These are phyloP conservation scores for Chymomyza procnemis DNA, from an alignment of 2,888 invertebrate genomes.

Conservation along the genomic window DNA sequence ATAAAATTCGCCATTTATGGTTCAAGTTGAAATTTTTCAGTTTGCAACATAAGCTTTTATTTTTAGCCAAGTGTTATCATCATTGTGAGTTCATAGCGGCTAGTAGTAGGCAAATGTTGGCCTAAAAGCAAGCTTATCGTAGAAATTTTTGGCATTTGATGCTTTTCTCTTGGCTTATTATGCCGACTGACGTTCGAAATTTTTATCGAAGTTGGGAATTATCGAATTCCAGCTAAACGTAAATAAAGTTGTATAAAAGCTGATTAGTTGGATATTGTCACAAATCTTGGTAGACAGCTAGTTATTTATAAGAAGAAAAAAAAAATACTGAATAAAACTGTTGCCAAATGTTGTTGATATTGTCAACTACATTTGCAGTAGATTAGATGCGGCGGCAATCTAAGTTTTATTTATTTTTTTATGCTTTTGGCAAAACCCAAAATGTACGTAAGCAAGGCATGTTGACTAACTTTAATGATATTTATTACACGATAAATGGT, in stretches of 20 bases:
- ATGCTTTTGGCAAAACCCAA: no score
- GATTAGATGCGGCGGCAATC: no score
- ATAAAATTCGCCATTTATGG: slow-evolving; percentile 24
- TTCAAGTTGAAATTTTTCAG: background rate
- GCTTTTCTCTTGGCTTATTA: background rate
- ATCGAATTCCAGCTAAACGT: background rate
- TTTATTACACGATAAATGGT: no score
- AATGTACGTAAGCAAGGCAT: no score
- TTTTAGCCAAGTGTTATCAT: slow-evolving; percentile 45
- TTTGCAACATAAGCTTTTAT: slow-evolving; percentile 49
- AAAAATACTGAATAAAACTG: no score
- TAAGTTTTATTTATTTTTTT: no score
- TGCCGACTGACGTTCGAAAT: background rate
- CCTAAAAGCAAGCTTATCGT: background rate
- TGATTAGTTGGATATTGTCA: background rate
- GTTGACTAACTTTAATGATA: no score
- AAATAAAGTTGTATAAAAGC: background rate
- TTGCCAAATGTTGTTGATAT: no score
- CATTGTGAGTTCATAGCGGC: background rate
- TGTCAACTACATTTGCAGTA: no score
- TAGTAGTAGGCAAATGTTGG: background rate
- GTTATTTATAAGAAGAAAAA: background rate
- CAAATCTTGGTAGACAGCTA: background rate
- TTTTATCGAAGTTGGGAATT: background rate
- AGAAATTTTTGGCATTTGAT: background rate